Evolutionary conservation across 2,888 invertebrate genomes (phyloP), one percentile per base, ranked within the genome.

Genomic region (Allygus modestus): DNA sequence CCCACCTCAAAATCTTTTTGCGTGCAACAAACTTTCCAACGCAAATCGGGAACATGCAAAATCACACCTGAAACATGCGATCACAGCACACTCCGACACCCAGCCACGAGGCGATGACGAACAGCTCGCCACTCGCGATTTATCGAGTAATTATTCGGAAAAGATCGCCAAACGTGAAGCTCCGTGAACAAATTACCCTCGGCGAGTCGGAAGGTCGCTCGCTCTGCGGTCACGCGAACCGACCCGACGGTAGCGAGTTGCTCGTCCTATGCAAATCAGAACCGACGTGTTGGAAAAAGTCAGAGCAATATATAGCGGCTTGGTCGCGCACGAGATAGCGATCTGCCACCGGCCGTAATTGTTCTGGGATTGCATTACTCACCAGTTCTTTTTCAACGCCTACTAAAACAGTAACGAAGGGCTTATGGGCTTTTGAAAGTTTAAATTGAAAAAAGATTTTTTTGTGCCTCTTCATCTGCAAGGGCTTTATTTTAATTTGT

Each of bases 231-330:
- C 77, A 77, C 77, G 77, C 77, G 5, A 73, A 69, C 26, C 23
- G 20, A 4, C 9, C 9, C 5, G 5, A 11, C 37, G 23, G 31
- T 28, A 7, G 5, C 77, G 28, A 9, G 73, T 75, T 7, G 77
- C 77, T 17, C 41, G 12, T 43, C 77, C 46, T 77, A 77, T 77
- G 77, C 77, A 46, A 77, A 77, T 46, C 5, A 15, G 17, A 51
- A 5, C 20, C 41, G 77, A 77, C 77, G 77, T 51, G 77, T 51
- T 77, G 51, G 77, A 77, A 77, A 73, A 77, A 77, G 77, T 77
- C 77, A 20, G 37, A 71, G 77, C 77, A 77, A 77, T 77, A 77
- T 77, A 77, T 77, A 77, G 51, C 77, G 43, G 33, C 33, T n/a
- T 15, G 37, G 73, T 12, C 41, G 2, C 41, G 71, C 41, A 37